Evolutionary conservation across 2,113 vertebrate species (phyloP).

Genomic region (Phalacrocorax aristotelis): DNA sequence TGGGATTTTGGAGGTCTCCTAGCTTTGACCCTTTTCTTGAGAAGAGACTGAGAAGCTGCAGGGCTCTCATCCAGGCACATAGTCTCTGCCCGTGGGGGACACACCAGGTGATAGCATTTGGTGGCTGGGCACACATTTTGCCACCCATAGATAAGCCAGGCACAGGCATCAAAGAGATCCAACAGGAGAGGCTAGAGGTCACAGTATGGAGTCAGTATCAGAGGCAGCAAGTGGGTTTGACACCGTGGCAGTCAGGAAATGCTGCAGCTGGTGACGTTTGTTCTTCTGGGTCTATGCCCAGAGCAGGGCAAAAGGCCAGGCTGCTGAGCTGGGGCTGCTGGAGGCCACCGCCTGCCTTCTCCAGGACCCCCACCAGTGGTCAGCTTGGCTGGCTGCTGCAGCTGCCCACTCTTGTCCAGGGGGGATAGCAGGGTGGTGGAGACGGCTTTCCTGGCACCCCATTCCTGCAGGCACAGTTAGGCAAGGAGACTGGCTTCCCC

Average conservation of each 20-base stretch:
- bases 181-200: not conserved
- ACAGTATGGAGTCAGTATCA: not conserved
- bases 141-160: no score
- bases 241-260: not conserved
- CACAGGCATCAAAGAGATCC: not conserved
- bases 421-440: not conserved
- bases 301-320: not conserved
- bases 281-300: not conserved
- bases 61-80: accelerated
- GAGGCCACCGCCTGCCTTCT: slow-evolving; percentile 17
- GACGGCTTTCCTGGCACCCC: not conserved
- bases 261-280: slow-evolving; percentile 26
- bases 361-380: not conserved
- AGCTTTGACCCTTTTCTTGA: not conserved
- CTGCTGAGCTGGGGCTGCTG: not conserved
- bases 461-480: not conserved
- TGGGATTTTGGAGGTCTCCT: not conserved
- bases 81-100: not conserved
- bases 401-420: slow-evolving; percentile 19
- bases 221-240: not conserved
- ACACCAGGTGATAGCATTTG: no score
- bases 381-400: not conserved
- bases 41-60: not conserved
- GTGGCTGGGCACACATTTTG: not conserved
- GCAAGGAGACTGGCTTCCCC: accelerated